Percentiles rank a stretch among this genome's conserved stretches.
Conservation (phyloP, 2,888 invertebrate genomes). For the Chaetogeoica ovagalla region DNA sequence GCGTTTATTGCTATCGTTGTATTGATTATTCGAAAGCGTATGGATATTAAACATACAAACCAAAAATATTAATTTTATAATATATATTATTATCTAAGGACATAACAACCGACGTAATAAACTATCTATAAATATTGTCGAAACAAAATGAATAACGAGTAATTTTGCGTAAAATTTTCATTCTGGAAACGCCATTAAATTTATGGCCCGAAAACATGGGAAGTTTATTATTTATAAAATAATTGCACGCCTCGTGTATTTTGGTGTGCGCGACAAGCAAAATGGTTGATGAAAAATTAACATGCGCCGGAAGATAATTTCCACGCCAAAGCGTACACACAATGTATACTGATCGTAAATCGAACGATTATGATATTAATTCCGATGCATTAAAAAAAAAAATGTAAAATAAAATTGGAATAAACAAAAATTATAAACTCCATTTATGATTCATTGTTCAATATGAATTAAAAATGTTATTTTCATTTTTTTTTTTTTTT, state of each 20-base stretch:
- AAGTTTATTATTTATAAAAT: slow-evolving; percentile 27
- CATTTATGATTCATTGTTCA: too few relatives aligned
- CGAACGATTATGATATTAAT: slow-evolving; percentile 5
- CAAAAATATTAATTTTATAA: neutral
- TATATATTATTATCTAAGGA: neutral
- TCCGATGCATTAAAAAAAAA: neutral
- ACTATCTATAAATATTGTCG: slow-evolving; percentile 13
- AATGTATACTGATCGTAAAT: slow-evolving; percentile 7
- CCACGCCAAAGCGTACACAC: neutral
- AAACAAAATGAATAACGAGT: slow-evolving; percentile 20
- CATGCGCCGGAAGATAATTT: slow-evolving; percentile 25
- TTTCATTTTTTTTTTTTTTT: too few relatives aligned
- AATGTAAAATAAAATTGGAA: neutral
- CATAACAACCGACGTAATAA: neutral
- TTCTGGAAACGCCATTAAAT: slow-evolving; percentile 33
- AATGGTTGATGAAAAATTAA: slow-evolving; percentile 31
- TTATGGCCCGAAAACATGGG: slow-evolving; percentile 13
- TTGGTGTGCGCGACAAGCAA: neutral
- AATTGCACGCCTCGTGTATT: neutral
- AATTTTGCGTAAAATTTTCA: slow-evolving; percentile 13
- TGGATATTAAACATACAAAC: neutral
- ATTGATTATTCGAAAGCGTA: too few relatives aligned
- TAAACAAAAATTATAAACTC: neutral
- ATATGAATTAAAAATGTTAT: too few relatives aligned
- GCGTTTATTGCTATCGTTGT: too few relatives aligned